Conservation (phyloP, 2,113 vertebrate species). For the Helogale parvula region DNA sequence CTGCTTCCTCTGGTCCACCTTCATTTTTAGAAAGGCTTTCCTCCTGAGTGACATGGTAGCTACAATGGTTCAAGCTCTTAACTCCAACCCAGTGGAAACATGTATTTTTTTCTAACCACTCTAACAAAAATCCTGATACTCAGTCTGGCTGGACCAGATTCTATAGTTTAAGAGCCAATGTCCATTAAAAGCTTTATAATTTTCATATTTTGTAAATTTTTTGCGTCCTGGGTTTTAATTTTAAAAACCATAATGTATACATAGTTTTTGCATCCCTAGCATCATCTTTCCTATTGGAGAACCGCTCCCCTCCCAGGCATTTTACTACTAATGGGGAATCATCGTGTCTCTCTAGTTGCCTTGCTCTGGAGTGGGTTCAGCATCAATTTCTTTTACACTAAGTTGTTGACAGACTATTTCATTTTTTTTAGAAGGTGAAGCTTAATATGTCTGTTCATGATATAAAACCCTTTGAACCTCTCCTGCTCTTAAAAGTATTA, state of each 20-base stretch:
- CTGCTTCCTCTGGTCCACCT: neutral
- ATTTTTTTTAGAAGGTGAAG: neutral
- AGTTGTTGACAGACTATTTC: neutral
- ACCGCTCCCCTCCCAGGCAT: neutral
- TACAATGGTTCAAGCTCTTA: neutral
- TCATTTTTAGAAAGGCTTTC: neutral
- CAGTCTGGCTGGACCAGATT: neutral
- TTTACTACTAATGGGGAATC: neutral
- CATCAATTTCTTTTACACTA: constrained; percentile 31
- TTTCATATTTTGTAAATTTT: constrained; percentile 31
- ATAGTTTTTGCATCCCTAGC: neutral
- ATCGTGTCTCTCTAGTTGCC: neutral
- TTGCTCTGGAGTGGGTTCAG: neutral
- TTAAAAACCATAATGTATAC: neutral
- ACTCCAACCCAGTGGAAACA: neutral
- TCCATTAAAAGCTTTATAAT: neutral
- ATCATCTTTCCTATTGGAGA: neutral
- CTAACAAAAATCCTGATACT: constrained; percentile 23
- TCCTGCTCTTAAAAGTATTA: constrained; percentile 1
- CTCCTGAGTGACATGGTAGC: neutral
- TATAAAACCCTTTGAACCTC: neutral
- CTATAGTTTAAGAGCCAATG: neutral
- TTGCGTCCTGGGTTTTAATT: constrained; percentile 34
- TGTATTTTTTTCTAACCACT: neutral
- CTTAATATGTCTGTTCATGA: neutral